phyloP scores from a whole-genome alignment of 2,113 vertebrate genomes.

The Phyllostomus hastatus region DNA sequence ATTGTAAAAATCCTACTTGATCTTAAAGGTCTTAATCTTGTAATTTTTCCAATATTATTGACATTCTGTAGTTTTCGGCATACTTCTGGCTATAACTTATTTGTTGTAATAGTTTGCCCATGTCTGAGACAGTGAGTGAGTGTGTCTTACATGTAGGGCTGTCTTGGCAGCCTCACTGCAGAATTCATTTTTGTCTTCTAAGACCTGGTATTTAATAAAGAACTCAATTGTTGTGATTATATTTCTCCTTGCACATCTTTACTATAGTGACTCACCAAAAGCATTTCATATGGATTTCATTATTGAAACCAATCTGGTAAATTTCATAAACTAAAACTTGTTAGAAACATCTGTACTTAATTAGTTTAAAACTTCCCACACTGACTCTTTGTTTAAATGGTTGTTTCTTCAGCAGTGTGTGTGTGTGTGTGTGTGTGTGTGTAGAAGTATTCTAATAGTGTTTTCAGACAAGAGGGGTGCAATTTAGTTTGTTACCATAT shows the following conservation, averaged over 20 bases:
- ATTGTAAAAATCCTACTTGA: background rate
- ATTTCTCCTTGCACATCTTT: constrained; percentile 37
- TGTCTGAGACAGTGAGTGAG: background rate
- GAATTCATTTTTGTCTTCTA: constrained; percentile 34
- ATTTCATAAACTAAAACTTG: constrained; percentile 55
- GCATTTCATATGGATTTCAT: constrained; percentile 53
- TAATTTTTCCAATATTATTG: background rate
- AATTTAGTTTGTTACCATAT: background rate
- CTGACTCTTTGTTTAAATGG: background rate
- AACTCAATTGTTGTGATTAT: constrained; percentile 38
- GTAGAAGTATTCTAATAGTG: background rate
- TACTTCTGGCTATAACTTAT: background rate
- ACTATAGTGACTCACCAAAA: constrained; percentile 15
- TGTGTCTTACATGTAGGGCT: background rate
- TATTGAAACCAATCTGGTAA: constrained; percentile 50
- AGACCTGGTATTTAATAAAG: constrained; percentile 31
- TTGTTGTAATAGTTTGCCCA: background rate
- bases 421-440: background rate
- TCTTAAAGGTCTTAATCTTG: background rate
- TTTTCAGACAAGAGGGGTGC: background rate
- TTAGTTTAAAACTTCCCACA: constrained; percentile 24
- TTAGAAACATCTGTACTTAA: constrained; percentile 62
- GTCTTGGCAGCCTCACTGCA: background rate
- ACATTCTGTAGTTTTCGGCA: background rate
- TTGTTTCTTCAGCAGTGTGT: background rate